phyloP scores from a whole-genome alignment of 2,113 vertebrate species.

The Spilogale gracilis region DNA sequence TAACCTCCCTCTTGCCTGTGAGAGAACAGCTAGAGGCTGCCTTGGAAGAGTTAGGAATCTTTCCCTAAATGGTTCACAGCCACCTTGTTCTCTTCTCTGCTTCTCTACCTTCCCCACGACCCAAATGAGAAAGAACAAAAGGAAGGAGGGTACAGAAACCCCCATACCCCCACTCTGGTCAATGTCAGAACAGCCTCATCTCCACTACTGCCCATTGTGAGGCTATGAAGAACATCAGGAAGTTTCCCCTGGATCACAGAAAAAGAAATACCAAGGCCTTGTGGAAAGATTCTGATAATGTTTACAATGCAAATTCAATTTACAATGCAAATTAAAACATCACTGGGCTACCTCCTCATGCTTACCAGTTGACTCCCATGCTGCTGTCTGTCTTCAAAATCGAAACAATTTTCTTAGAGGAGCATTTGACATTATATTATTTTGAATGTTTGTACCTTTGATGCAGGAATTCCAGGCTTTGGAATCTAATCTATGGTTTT shows the following conservation, averaged over 20 bases:
- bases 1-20: neutral
- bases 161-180: neutral
- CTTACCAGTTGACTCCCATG: neutral
- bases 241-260: neutral
- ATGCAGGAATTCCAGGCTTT: neutral
- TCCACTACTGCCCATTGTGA: neutral
- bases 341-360: neutral
- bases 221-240: neutral
- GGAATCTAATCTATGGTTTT: neutral
- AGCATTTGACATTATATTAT: neutral
- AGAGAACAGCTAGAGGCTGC: neutral
- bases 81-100: neutral
- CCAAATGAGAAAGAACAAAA: neutral
- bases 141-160: neutral
- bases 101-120: neutral
- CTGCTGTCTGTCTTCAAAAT: neutral
- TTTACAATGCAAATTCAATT: neutral
- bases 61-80: conserved; percentile 2
- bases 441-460: conserved; percentile 44
- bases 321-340: neutral
- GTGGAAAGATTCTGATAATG: neutral
- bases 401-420: neutral
- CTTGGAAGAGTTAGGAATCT: neutral
- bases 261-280: neutral
- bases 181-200: neutral